Evolutionary conservation across 2,797 vertebrate genomes (phyloP).

Genomic region (Clarias platycephalus): DNA sequence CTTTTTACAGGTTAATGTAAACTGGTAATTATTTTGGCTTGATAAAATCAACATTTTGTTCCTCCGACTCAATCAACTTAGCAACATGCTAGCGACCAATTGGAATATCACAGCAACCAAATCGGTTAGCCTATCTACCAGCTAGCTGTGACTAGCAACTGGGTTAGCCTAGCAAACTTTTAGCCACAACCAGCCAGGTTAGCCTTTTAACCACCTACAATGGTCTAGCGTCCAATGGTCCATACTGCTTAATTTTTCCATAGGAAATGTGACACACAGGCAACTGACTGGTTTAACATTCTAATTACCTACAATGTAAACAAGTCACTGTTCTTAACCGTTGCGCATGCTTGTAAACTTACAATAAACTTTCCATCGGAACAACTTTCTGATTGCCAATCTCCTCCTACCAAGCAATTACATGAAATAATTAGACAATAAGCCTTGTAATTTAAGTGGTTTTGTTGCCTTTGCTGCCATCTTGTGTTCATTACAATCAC

Average conservation of each 20-base stretch:
- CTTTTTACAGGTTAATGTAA: background rate
- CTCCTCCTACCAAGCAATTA: background rate
- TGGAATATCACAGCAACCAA: background rate
- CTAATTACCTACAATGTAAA: background rate
- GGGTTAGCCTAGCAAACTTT: background rate
- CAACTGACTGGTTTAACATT: background rate
- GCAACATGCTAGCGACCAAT: background rate
- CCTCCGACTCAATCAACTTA: too few relatives aligned
- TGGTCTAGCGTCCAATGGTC: too few relatives aligned
- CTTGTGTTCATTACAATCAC: constrained; percentile 18
- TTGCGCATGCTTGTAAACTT: background rate
- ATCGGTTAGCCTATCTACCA: background rate
- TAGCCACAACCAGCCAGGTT: background rate
- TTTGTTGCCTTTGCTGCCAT: constrained; percentile 20
- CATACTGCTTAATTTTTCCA: too few relatives aligned
- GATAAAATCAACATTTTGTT: too few relatives aligned
- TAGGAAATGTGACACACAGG: background rate
- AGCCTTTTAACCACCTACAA: background rate
- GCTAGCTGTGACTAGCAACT: background rate
- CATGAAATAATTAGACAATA: background rate
- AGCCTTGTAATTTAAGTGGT: background rate
- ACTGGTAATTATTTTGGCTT: background rate
- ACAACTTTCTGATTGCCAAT: background rate
- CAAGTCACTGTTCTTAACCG: background rate
- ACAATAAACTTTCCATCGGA: background rate